Conservation (phyloP, 2,797 vertebrate species). For the Ceryle rudis region DNA sequence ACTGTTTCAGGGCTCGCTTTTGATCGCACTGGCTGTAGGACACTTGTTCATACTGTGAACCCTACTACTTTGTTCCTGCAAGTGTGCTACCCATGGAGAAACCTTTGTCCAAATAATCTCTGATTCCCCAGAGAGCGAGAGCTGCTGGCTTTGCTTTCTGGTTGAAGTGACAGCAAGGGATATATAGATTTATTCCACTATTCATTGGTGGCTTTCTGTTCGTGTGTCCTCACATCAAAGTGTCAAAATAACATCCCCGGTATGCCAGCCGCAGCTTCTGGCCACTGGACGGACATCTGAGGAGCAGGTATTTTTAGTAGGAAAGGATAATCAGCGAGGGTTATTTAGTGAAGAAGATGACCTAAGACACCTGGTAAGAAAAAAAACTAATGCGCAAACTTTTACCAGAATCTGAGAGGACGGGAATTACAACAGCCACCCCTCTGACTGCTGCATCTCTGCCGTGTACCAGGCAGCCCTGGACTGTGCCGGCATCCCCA, state of each 20-base stretch:
- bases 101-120: slow-evolving; percentile 49
- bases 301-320: neutral
- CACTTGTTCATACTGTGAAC: neutral
- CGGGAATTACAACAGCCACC: neutral
- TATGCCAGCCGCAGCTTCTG: neutral
- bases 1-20: neutral
- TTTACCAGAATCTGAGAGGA: neutral
- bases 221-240: neutral
- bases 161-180: slow-evolving; percentile 27
- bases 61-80: slow-evolving; percentile 28
- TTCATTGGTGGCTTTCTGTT: slow-evolving; percentile 31
- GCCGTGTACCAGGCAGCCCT: neutral
- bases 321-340: neutral
- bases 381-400: neutral
- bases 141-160: slow-evolving; percentile 34
- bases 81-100: slow-evolving; percentile 11
- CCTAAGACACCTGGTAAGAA: neutral
- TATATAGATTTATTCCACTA: slow-evolving; percentile 33
- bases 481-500: neutral
- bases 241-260: neutral
- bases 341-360: neutral
- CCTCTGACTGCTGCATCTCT: neutral
- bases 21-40: slow-evolving; percentile 16
- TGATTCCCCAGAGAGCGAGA: slow-evolving; percentile 5
- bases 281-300: neutral